Evolutionary conservation across 2,888 invertebrate genomes (phyloP).

Genomic region (Cotesia congregata): DNA sequence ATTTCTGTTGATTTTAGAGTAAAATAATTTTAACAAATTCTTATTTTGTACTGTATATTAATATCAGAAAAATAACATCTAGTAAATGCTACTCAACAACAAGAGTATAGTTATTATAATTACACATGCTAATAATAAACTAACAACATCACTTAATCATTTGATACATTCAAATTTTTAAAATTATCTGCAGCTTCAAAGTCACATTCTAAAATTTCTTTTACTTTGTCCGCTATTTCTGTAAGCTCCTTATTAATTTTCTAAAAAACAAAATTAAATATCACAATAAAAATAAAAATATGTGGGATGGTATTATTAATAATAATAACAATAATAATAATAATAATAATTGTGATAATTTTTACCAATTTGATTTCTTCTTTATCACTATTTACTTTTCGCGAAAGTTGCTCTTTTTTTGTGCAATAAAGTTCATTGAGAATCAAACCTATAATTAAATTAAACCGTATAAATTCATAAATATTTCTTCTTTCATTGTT

Average conservation of each 20-base stretch:
- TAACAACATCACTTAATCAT: conserved; percentile 13
- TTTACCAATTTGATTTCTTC: conserved; percentile 43
- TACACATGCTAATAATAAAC: no score
- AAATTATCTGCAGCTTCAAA: conserved; percentile 71
- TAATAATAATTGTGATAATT: conserved; percentile 22
- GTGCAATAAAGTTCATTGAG: conserved; percentile 64
- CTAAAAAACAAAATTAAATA: conserved; percentile 11
- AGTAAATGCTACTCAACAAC: background rate
- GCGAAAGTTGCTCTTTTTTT: conserved; percentile 55
- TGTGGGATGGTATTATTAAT: background rate
- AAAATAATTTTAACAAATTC: no score
- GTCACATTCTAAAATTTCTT: conserved; percentile 73
- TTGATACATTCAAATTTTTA: conserved; percentile 39
- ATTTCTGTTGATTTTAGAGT: no score
- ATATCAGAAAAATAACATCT: background rate
- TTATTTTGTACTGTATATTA: no score
- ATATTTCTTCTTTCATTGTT: background rate
- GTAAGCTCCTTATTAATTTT: conserved; percentile 6
- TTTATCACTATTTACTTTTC: conserved; percentile 41
- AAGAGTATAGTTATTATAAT: background rate
- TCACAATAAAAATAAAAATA: conserved; percentile 30
- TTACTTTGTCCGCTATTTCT: conserved; percentile 72
- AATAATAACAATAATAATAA: conserved; percentile 9
- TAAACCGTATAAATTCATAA: background rate
- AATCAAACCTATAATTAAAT: conserved; percentile 57